phyloP scores from a whole-genome alignment of 2,888 invertebrate genomes.

The Lomographa bimaculata region DNA sequence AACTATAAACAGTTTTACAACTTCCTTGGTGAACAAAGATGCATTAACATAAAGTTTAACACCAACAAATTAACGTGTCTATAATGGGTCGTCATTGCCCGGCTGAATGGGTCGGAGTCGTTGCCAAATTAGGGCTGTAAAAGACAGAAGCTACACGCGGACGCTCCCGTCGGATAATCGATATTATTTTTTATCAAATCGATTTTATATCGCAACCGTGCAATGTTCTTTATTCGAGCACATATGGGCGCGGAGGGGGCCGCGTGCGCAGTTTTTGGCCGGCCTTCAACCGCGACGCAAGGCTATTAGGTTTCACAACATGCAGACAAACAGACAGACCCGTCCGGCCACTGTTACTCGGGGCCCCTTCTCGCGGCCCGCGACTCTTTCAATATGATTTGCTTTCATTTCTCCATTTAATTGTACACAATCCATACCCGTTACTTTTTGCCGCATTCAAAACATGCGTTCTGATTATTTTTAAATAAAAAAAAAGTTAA shows the following conservation, averaged over 20 bases:
- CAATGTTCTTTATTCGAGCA: conserved; percentile 55
- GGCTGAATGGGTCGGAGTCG: conserved; percentile 26
- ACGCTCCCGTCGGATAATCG: conserved; percentile 30
- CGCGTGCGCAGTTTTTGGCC: conserved; percentile 61
- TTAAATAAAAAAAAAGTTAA: conserved; percentile 55
- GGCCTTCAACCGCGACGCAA: conserved; percentile 74
- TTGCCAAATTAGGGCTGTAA: conserved; percentile 37
- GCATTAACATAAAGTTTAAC: conserved; percentile 39
- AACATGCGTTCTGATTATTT: conserved; percentile 65
- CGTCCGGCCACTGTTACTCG: conserved; percentile 46
- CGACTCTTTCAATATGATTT: conserved; percentile 23
- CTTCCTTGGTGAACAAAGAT: conserved; percentile 67
- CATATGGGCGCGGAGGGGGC: conserved; percentile 49
- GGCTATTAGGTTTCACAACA: conserved; percentile 73
- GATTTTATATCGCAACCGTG: conserved; percentile 49
- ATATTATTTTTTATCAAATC: conserved; percentile 52
- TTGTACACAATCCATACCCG: conserved; percentile 27
- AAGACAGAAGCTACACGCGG: conserved; percentile 27
- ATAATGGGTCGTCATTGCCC: conserved; percentile 37
- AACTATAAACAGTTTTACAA: conserved; percentile 71
- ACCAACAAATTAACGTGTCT: conserved; percentile 36
- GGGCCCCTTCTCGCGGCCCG: conserved; percentile 40
- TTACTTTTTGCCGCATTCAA: conserved; percentile 38
- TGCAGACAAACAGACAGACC: conserved; percentile 56
- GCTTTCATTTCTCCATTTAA: too few species aligned